Percentiles rank a stretch among this genome's conserved stretches.
Evolutionary conservation across 2,113 vertebrate genomes (phyloP).

Genomic region (Nyctibius bracteatus): DNA sequence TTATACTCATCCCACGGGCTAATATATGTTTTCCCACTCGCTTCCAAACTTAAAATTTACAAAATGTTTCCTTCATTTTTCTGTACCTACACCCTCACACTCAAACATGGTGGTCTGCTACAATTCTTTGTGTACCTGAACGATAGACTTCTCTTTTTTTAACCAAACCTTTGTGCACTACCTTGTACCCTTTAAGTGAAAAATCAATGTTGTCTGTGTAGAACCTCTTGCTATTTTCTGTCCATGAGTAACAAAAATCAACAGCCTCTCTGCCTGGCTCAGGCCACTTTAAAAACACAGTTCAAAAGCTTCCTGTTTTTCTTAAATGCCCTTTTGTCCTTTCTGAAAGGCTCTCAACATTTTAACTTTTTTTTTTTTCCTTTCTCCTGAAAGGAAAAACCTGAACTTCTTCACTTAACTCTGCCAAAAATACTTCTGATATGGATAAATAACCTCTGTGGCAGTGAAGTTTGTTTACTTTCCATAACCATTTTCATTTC

Average conservation of each 20-base stretch:
- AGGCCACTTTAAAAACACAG: not conserved
- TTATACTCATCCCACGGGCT: not conserved
- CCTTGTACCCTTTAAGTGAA: not conserved
- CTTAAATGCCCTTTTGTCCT: not conserved
- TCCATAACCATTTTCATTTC: not conserved
- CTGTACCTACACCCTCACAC: not conserved
- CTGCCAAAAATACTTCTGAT: not conserved
- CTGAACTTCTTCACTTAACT: not conserved
- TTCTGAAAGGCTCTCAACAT: not conserved
- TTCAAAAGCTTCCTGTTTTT: not conserved
- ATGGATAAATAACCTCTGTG: not conserved
- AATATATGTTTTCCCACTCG: not conserved
- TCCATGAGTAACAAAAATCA: not conserved
- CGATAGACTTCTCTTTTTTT: not conserved
- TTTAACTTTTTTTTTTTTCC: not conserved
- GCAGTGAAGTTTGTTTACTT: not conserved
- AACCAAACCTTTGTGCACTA: not conserved
- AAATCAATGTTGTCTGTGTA: not conserved
- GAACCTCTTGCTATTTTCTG: not conserved
- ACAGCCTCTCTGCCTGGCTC: not conserved
- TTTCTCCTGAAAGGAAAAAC: not conserved
- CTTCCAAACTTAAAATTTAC: not conserved
- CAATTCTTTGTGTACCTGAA: not conserved
- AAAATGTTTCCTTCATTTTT: not conserved
- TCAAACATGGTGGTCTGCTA: accelerated